A percentile compares a stretch with the other conserved stretches of the same genome.
Conservation (phyloP, 1,140 invertebrate genomes). For the Oncopodura yosiiana region DNA sequence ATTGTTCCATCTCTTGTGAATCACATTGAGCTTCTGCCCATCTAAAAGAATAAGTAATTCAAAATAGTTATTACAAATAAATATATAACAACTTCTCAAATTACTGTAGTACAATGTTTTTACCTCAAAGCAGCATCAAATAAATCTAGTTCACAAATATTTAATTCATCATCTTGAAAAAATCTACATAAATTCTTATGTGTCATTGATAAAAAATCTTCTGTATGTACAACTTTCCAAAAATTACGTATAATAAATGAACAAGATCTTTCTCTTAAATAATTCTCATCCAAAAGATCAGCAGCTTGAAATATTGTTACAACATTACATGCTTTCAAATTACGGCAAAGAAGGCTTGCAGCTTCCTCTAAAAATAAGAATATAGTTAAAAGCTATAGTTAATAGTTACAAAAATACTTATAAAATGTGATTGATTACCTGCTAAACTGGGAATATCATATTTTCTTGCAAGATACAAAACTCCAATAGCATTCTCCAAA, state of each 20-base stretch:
- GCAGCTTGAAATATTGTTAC: slow-evolving; percentile 19
- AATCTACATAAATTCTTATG: slow-evolving; percentile 5
- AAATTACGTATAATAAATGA: no score
- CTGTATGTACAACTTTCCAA: slow-evolving; percentile 1
- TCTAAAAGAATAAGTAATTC: not conserved
- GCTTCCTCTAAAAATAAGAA: slow-evolving; percentile 5
- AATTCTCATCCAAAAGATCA: slow-evolving; percentile 11
- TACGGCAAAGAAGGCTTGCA: slow-evolving; percentile 4
- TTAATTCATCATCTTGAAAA: slow-evolving; percentile 2
- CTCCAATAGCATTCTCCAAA: slow-evolving; percentile 12
- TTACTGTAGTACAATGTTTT: no score
- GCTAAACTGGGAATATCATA: slow-evolving; percentile 4
- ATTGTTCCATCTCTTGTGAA: slow-evolving; percentile 7
- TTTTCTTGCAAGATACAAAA: not conserved
- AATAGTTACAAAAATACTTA: no score
- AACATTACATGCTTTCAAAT: slow-evolving; percentile 14
- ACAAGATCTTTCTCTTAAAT: slow-evolving; percentile 2
- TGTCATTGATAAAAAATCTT: slow-evolving; percentile 7
- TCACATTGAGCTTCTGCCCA: slow-evolving; percentile 18
- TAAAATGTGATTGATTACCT: no score
- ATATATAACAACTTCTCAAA: no score
- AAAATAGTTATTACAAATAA: not conserved
- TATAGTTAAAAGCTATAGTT: no score
- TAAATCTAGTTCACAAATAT: slow-evolving; percentile 9
- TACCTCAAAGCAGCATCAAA: slow-evolving; percentile 4